A percentile compares a stretch with the other conserved stretches of the same genome.
Evolutionary conservation across 1,140 invertebrate genomes (phyloP).

Genomic region (Plectrocnemia conspersa): DNA sequence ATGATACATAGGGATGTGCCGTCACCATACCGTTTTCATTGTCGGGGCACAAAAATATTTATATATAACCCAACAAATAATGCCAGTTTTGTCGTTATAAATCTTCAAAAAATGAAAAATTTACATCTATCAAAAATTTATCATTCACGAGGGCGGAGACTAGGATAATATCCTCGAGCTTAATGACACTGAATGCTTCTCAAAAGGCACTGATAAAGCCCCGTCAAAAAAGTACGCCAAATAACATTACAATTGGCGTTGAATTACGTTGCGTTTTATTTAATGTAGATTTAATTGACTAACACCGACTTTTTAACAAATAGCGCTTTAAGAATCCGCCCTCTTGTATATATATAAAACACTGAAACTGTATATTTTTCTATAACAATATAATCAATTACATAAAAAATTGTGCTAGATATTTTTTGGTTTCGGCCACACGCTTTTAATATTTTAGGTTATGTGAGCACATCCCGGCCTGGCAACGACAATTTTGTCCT

Average conservation of each 20-base stretch:
- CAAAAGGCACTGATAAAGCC: no score
- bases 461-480: slow-evolving; percentile 30
- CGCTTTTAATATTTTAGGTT: no score
- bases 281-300: no score
- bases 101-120: slow-evolving; percentile 14
- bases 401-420: slow-evolving; percentile 16
- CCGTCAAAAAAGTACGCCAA: no score
- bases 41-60: slow-evolving; percentile 1
- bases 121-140: slow-evolving; percentile 20
- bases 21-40: slow-evolving; percentile 16
- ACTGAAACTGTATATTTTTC: slow-evolving; percentile 25
- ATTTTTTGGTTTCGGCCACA: slow-evolving; percentile 10
- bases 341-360: no score
- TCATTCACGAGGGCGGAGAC: no score
- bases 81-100: slow-evolving; percentile 12
- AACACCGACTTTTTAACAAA: no score
- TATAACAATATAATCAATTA: slow-evolving; percentile 24
- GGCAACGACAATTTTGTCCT: slow-evolving; percentile 17
- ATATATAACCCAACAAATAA: slow-evolving; percentile 6
- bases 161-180: no score
- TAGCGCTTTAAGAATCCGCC: no score
- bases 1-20: slow-evolving; percentile 33
- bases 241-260: no score
- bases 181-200: no score
- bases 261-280: no score